Percentiles rank a stretch among this genome's conserved stretches.
Conservation (phyloP, 2,113 vertebrate species). For the Melanotaenia duboulayi region DNA sequence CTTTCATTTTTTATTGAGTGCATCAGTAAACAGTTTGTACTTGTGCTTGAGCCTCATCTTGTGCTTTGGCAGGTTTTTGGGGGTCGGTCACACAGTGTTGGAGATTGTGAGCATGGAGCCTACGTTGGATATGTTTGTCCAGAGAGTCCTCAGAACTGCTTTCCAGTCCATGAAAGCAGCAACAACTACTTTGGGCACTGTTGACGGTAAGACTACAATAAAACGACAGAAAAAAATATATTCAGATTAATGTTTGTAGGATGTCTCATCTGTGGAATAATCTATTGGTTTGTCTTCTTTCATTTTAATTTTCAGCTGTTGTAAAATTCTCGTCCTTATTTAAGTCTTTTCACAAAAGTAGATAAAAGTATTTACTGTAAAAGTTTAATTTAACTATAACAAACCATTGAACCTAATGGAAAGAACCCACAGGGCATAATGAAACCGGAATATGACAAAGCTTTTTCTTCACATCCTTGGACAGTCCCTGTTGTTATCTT, state of each 20-base stretch:
- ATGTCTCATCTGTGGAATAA: too few relatives aligned
- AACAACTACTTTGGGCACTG: constrained; percentile 40
- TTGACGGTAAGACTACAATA: constrained; percentile 61
- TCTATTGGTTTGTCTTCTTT: neutral
- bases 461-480: neutral
- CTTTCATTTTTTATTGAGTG: neutral
- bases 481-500: neutral
- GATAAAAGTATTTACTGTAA: neutral
- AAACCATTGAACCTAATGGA: neutral
- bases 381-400: neutral
- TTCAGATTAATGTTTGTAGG: too few relatives aligned
- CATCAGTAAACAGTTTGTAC: neutral
- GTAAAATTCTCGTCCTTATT: neutral
- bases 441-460: neutral
- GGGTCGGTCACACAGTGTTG: constrained; percentile 55
- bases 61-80: constrained; percentile 70
- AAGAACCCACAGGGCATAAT: neutral
- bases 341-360: neutral
- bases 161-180: constrained; percentile 69
- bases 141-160: constrained; percentile 48
- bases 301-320: constrained; percentile 1
- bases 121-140: constrained; percentile 52
- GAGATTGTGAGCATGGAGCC: constrained; percentile 63
- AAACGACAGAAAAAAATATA: neutral
- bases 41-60: neutral